Percentiles rank a stretch among this genome's conserved stretches.
Conservation (phyloP, 2,797 vertebrate species). For the Astyanax mexicanus region DNA sequence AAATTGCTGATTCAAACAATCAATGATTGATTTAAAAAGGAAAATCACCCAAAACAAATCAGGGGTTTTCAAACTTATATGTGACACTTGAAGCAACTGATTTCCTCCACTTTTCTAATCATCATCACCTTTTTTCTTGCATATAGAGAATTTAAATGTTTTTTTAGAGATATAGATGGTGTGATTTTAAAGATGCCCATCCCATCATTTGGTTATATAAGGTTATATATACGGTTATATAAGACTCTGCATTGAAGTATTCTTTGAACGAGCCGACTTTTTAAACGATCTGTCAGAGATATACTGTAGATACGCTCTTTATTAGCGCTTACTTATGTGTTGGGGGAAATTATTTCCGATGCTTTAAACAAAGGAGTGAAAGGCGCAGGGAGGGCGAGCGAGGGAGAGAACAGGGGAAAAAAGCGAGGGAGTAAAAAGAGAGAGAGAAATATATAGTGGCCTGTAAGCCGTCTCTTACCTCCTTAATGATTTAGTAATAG, state of each 20-base stretch:
- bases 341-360: background rate
- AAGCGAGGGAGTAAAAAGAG: background rate
- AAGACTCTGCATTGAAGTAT: background rate
- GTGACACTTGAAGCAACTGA: background rate
- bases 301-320: background rate
- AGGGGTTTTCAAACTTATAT: no score
- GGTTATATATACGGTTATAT: background rate
- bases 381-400: background rate
- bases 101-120: background rate
- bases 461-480: conserved; percentile 54
- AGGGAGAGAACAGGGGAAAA: background rate
- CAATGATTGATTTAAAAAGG: no score
- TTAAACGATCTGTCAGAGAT: background rate
- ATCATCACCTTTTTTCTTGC: background rate
- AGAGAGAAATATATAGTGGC: conserved; percentile 41
- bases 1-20: no score
- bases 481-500: conserved; percentile 81
- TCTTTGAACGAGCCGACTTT: background rate
- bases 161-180: background rate
- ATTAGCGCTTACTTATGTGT: conserved; percentile 2
- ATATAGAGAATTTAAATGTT: background rate
- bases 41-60: no score
- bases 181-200: background rate
- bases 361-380: conserved; percentile 26
- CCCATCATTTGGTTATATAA: no score